Evolutionary conservation across 1,140 invertebrate genomes (phyloP).

Genomic region (Heliconius nattereri): DNA sequence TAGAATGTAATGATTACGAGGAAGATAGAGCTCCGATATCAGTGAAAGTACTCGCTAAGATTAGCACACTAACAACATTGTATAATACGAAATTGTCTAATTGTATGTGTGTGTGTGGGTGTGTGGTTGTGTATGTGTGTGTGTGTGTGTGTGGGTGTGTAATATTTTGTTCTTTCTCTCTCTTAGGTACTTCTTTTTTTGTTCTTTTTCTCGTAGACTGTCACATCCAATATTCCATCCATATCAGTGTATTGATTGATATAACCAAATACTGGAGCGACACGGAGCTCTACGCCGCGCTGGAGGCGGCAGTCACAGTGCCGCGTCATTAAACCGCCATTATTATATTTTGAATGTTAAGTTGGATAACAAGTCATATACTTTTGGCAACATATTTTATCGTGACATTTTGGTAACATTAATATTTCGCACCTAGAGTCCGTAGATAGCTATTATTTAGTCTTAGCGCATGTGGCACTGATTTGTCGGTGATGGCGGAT

Average conservation of each 20-base stretch:
- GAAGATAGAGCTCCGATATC: not conserved
- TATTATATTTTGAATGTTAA: not conserved
- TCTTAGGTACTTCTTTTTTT: no score
- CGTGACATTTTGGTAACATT: not conserved
- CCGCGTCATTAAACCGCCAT: not conserved
- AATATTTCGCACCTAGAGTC: not conserved
- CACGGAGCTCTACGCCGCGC: not conserved
- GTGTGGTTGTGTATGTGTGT: no score
- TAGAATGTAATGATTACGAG: not conserved
- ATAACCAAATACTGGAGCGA: no score
- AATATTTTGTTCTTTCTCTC: no score
- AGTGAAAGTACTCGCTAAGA: conserved; percentile 7
- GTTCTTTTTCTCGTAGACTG: no score
- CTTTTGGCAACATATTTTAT: not conserved
- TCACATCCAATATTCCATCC: no score
- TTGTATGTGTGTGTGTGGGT: not conserved
- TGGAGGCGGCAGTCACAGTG: not conserved
- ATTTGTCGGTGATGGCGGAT: conserved; percentile 38
- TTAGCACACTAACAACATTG: not conserved
- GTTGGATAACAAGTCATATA: not conserved
- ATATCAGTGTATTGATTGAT: no score
- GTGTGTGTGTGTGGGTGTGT: no score
- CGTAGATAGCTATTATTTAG: not conserved
- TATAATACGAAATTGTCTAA: not conserved
- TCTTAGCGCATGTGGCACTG: conserved; percentile 39